A percentile compares a stretch with the other conserved stretches of the same genome.
These are phyloP conservation scores for Drosophila nr. perissopoda DNA, from an alignment of 2,888 invertebrate species.

Conservation along the genomic window DNA sequence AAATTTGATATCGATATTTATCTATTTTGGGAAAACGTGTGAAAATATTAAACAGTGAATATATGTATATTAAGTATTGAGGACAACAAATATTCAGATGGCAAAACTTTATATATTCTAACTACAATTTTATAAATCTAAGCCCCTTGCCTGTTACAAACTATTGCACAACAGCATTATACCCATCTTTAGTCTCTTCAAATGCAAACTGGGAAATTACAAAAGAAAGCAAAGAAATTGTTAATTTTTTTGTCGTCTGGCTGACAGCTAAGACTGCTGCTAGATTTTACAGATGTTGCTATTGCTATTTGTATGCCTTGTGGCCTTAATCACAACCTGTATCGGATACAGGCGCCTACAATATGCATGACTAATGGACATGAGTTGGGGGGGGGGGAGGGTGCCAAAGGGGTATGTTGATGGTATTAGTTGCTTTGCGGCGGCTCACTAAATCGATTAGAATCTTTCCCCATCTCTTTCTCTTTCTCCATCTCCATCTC, in stretches of 20 bases:
- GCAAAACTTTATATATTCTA: background rate
- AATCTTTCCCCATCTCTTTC: conserved; percentile 9
- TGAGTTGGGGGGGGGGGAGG: conserved; percentile 19
- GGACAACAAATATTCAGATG: background rate
- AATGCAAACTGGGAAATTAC: background rate
- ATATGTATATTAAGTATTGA: background rate
- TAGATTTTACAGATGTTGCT: conserved; percentile 18
- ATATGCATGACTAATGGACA: conserved; percentile 63
- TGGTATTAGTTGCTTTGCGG: conserved; percentile 50
- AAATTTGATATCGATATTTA: background rate
- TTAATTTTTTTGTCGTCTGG: conserved; percentile 23
- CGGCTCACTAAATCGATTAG: conserved; percentile 67
- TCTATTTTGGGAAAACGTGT: background rate
- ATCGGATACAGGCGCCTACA: conserved; percentile 48
- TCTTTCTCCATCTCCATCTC: conserved; percentile 14
- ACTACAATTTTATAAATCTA: background rate
- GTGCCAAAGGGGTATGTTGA: background rate
- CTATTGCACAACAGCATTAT: background rate
- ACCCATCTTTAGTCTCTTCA: background rate
- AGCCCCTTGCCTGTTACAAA: background rate
- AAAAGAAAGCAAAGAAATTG: background rate
- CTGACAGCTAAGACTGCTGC: conserved; percentile 38
- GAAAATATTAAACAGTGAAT: background rate
- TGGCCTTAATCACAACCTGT: conserved; percentile 72
- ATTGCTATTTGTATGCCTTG: conserved; percentile 40